Evolutionary conservation across 2,797 vertebrate species (phyloP), one percentile per base, ranked within the genome.

Genomic region (Falco novaeseelandiae): DNA sequence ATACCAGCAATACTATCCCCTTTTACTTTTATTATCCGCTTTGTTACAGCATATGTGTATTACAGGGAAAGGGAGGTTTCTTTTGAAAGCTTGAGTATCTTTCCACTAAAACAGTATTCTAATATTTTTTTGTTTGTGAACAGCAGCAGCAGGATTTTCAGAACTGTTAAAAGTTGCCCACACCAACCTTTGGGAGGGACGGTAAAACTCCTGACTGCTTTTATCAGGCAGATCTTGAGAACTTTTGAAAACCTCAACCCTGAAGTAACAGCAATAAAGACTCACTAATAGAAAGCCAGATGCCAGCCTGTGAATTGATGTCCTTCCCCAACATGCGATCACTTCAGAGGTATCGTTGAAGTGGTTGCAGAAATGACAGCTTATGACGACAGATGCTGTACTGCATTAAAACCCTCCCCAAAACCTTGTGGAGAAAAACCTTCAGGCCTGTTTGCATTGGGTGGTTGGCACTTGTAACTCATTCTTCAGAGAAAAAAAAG

Each of bases 381-480:
- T 62, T 30, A 44, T 15, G 9, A 44, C 49, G 57, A 20, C 19
- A 54, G 57, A n/a, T 3, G 38, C 34, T 63, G 57, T 12, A 21
- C 38, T 23, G 67, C 46, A 42, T n/a, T 49, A 59, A 74, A 66
- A 78, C 13, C 49, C 82, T 54, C 42, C 62, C 52, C 57, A 73
- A 72, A 86, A 65, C 21, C 32, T 30, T 2, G 10, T 2, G 34
- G 32, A 81, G 52, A 36, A 83, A 48, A 27, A 14, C 2, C 1
- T 1, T 1, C 27, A 26, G 15, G 27, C 20, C 54, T 16, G 26
- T 27, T 19, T 70, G 63, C 69, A 40, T 2, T 4, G 59, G 25
- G 52, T 3, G 32, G 36, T 10, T 1, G 0, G 29, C 20, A 4
- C 25, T 57, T 19, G 17, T 65, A n/a, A 66, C 36, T 18, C 32